A percentile compares a stretch with the other conserved stretches of the same genome.
Evolutionary conservation across 2,888 invertebrate species (phyloP).

Genomic region (Cerastis leucographa): DNA sequence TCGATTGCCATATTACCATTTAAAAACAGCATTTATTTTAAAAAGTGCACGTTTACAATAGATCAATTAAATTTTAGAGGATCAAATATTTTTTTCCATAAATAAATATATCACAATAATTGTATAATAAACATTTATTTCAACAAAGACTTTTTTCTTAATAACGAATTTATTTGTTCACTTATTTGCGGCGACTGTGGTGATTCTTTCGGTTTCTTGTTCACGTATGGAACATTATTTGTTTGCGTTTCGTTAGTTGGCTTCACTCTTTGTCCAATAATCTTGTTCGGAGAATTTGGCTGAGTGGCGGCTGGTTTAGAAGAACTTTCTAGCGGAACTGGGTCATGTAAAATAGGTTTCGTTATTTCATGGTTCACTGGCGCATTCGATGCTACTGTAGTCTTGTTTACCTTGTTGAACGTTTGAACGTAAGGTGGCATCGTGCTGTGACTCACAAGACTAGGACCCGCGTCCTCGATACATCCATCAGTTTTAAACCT

Average conservation of each 20-base stretch:
- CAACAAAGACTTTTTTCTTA: conserved; percentile 8
- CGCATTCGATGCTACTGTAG: conserved; percentile 25
- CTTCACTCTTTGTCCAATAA: conserved; percentile 7
- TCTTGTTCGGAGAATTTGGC: conserved; percentile 22
- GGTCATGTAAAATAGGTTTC: conserved; percentile 8
- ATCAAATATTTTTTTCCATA: too few relatives aligned
- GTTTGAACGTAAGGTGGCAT: conserved; percentile 43
- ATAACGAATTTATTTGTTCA: conserved; percentile 15
- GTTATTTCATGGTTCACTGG: conserved; percentile 4
- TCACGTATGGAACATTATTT: not conserved
- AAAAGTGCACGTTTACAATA: too few relatives aligned
- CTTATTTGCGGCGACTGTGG: not conserved
- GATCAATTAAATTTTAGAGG: too few relatives aligned
- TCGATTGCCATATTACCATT: not conserved
- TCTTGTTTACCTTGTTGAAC: conserved; percentile 35
- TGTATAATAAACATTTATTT: conserved; percentile 19
- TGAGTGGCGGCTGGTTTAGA: conserved; percentile 19
- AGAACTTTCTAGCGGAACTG: conserved; percentile 35
- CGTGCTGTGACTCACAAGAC: conserved; percentile 33
- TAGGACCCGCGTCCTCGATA: conserved; percentile 47
- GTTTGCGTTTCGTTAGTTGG: not conserved
- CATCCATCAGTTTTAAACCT: conserved; percentile 69
- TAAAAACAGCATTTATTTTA: too few relatives aligned
- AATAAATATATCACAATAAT: not conserved
- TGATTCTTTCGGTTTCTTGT: conserved; percentile 28